These are phyloP conservation scores for Salmo trutta DNA, from an alignment of 2,797 vertebrate genomes.

Conservation along the genomic window DNA sequence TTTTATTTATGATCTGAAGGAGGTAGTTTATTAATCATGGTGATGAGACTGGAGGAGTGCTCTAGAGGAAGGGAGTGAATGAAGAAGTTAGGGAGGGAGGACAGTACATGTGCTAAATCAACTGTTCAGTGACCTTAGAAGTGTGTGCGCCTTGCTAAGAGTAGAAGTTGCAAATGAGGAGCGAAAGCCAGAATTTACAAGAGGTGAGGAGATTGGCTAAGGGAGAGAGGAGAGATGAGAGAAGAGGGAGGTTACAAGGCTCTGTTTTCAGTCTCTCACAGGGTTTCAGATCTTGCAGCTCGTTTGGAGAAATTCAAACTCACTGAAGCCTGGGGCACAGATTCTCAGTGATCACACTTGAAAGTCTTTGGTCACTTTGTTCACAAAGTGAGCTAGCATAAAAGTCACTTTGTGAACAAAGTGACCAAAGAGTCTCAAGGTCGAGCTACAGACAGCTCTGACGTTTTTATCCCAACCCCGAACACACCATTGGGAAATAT, in stretches of 20 bases:
- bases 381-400: too few relatives aligned
- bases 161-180: constrained; percentile 21
- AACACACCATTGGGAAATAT: not conserved
- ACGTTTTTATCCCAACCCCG: not conserved
- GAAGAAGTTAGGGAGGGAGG: not conserved
- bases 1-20: constrained; percentile 45
- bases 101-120: too few relatives aligned
- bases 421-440: not conserved
- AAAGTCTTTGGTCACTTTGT: not conserved
- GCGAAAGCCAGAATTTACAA: not conserved
- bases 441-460: not conserved
- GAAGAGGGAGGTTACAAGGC: not conserved
- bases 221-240: not conserved
- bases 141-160: constrained; percentile 6
- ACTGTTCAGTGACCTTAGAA: constrained; percentile 8
- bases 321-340: not conserved
- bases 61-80: not conserved
- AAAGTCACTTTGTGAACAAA: not conserved
- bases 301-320: not conserved
- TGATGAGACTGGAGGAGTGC: constrained; percentile 35
- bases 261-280: not conserved
- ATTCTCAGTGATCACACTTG: not conserved
- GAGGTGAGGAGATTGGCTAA: not conserved
- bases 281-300: not conserved
- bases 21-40: constrained; percentile 50